These are phyloP conservation scores for Catostomus latipinnis DNA, from an alignment of 2,797 vertebrate species.

Conservation along the genomic window DNA sequence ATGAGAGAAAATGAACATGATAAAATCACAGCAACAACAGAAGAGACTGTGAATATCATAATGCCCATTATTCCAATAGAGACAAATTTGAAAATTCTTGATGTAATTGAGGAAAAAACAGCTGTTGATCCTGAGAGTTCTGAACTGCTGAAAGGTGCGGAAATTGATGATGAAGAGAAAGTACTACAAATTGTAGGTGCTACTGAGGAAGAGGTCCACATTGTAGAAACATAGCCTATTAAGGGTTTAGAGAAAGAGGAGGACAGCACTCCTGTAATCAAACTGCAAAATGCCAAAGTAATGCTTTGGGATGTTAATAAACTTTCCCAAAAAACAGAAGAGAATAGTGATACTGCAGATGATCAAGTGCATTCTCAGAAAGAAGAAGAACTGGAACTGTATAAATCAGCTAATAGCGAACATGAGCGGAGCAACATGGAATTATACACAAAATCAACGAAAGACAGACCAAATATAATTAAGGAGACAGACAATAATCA, in stretches of 20 bases:
- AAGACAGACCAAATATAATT: not conserved
- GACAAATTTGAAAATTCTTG: not conserved
- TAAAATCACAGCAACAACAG: not conserved
- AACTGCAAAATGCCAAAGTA: not conserved
- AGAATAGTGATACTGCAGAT: not conserved
- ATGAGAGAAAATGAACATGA: not conserved
- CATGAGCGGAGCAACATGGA: not conserved
- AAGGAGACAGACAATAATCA: not conserved
- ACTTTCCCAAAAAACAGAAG: not conserved
- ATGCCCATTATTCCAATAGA: not conserved
- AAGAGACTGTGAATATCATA: not conserved
- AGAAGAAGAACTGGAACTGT: not conserved
- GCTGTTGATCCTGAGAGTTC: too few relatives aligned
- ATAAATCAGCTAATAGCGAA: not conserved
- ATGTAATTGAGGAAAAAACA: not conserved
- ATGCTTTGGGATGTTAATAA: constrained; percentile 6
- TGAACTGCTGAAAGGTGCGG: not conserved
- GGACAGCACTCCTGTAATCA: not conserved
- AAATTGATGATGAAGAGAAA: not conserved
- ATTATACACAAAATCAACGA: not conserved
- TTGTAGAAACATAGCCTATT: not conserved
- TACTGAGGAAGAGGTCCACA: not conserved
- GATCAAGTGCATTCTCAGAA: not conserved
- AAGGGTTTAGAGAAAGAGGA: not conserved
- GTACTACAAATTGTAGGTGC: not conserved